Percentiles rank a stretch among this genome's conserved stretches.
Conservation (phyloP, 2,797 vertebrate genomes). For the Nasua narica region DNA sequence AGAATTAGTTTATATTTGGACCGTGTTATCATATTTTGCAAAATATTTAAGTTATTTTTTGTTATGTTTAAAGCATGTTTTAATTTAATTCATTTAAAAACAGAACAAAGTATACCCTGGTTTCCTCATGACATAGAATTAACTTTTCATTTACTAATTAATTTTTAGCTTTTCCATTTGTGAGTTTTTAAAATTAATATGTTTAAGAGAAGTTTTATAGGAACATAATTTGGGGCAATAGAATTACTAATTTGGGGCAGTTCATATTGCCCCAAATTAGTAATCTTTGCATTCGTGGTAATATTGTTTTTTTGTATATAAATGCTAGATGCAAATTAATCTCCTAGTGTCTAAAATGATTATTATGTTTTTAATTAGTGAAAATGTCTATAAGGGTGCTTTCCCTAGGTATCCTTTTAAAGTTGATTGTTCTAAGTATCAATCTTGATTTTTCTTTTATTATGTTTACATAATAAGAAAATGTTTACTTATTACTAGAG, state of each 20-base stretch:
- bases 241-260: not conserved
- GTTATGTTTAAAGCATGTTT: constrained; percentile 25
- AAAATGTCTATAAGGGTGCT: not conserved
- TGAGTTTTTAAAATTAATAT: not conserved
- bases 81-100: constrained; percentile 32
- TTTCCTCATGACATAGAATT: constrained; percentile 26
- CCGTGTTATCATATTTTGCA: not conserved
- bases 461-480: not conserved
- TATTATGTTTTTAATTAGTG: constrained; percentile 4
- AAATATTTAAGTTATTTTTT: not conserved
- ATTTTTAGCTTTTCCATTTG: not conserved
- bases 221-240: not conserved
- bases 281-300: not conserved
- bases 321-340: not conserved
- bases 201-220: constrained; percentile 10
- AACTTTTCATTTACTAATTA: constrained; percentile 5
- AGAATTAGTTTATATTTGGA: not conserved
- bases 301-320: not conserved
- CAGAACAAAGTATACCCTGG: not conserved
- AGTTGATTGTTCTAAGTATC: not conserved
- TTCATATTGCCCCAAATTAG: too few species aligned
- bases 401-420: not conserved
- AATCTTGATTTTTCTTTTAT: constrained; percentile 28
- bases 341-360: not conserved
- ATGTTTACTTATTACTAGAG: not conserved